Base-by-base conservation (phyloP, 1,140 invertebrate species). In the Pogonus chalceus region DNA sequence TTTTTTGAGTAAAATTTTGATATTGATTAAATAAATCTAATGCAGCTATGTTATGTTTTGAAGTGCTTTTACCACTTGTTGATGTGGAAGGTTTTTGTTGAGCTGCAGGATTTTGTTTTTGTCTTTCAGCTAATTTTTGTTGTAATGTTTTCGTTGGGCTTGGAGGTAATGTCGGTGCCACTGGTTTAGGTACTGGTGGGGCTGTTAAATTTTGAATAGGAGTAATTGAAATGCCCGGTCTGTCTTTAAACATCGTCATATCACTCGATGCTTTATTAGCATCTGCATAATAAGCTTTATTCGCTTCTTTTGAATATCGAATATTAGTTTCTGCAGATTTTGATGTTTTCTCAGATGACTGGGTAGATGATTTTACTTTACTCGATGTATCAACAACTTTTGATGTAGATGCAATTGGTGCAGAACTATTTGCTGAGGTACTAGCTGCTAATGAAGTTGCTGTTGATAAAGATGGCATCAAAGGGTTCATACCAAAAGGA, bases 141-240 rank as follows among this genome's bases (percentile, higher is more conserved):
- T 81, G 79, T 35, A 81, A 58, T 1, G 79, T 80, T 68, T 80
- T 81, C 14, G 73, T 74, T 0, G 77, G 73, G 59, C 75, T 78
- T 7, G 66, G 61, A 58, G 72, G 70, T 23, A 24, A 21, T 21
- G 23, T 37, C 10, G 43, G 48, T 53, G 39, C 55, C 2, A 55
- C 23, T 18, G 52, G 55, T 23, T 53, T 52, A 4, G 62, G 56
- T 14, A 51, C 31, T 50, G 51, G 26, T 22, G 52, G 51, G 9
- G 23, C 26, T 9, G 58, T 35, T 37, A 53, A 31, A 23, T 48
- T 24, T 20, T 23, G 20, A 20, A 69, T 64, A 2, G 66, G 67
- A 35, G 63, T 69, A 22, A 69, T 69, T 0, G 67, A 68, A 43
- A 69, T 65, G 58, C 58, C 65, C 4, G 63, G 67, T 24, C 61